Percentiles rank a stretch among this genome's conserved stretches.
phyloP scores from a whole-genome alignment of 1,140 invertebrate genomes.

The Magallana gigas region DNA sequence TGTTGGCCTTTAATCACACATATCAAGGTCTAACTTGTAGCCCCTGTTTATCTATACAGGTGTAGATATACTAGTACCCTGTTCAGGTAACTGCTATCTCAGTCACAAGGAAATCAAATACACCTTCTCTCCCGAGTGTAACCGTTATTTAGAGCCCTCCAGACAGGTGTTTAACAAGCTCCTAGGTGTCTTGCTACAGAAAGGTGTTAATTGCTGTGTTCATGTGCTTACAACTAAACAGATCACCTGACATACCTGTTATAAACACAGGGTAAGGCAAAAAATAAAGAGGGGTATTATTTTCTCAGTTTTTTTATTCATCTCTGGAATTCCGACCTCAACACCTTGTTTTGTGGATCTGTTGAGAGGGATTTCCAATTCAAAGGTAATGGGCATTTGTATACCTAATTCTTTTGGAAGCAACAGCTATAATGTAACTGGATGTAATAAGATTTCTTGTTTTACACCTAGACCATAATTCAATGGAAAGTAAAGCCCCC shows the following conservation, averaged over 20 bases:
- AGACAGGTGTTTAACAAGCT: background rate
- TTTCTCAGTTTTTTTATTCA: too few relatives aligned
- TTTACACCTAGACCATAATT: too few relatives aligned
- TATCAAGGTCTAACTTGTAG: slow-evolving; percentile 20
- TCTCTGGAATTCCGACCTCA: too few relatives aligned
- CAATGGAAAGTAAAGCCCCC: too few relatives aligned
- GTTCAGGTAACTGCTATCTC: background rate
- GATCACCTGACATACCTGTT: background rate
- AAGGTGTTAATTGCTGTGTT: slow-evolving; percentile 23
- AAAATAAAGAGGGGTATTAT: too few relatives aligned
- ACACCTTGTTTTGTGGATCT: too few relatives aligned
- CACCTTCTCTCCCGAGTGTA: background rate
- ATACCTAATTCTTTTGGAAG: too few relatives aligned
- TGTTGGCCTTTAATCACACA: background rate
- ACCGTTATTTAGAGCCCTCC: background rate
- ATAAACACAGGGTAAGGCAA: background rate
- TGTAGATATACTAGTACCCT: background rate
- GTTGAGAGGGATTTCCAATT: too few relatives aligned
- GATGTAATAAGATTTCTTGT: too few relatives aligned
- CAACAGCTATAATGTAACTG: too few relatives aligned
- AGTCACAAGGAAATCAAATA: background rate
- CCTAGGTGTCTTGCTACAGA: background rate
- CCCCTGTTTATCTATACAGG: background rate
- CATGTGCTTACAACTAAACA: background rate
- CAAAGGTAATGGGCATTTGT: too few relatives aligned